phyloP scores from a whole-genome alignment of 2,888 invertebrate species.

The Glyphotaelius pellucidus region DNA sequence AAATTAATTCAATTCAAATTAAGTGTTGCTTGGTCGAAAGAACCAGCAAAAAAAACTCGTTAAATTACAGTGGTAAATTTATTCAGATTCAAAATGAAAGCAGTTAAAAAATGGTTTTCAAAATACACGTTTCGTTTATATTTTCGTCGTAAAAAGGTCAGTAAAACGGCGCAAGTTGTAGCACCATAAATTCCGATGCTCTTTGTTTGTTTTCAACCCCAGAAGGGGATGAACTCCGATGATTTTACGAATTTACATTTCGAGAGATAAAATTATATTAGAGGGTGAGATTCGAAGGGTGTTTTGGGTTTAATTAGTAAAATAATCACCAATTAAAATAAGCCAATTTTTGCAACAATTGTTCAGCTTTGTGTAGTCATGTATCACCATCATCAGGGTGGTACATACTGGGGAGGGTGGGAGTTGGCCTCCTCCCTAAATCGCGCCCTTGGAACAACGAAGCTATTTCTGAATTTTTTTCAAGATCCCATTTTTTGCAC shows the following conservation, averaged over 20 bases:
- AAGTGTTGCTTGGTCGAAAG: not conserved
- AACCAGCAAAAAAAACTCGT: not conserved
- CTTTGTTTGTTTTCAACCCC: conserved; percentile 40
- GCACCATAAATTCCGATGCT: conserved; percentile 33
- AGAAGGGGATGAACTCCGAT: conserved; percentile 18
- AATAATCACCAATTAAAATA: not conserved
- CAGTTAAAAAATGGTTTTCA: not conserved
- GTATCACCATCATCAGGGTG: too few relatives aligned
- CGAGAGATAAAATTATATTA: not conserved
- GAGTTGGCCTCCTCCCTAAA: too few relatives aligned
- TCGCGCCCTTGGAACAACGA: too few relatives aligned
- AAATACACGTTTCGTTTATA: not conserved
- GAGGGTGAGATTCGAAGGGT: not conserved
- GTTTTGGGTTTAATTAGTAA: not conserved
- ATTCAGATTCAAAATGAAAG: not conserved
- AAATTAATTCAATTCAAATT: not conserved
- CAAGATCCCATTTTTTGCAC: too few relatives aligned
- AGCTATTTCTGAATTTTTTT: too few relatives aligned
- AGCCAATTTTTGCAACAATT: not conserved
- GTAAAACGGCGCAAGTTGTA: conserved; percentile 25
- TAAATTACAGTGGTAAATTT: not conserved
- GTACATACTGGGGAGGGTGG: too few relatives aligned
- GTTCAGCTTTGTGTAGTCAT: not conserved
- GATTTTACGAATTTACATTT: conserved; percentile 36
- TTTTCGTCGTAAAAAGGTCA: not conserved